Percentiles rank a stretch among this genome's conserved stretches.
Evolutionary conservation across 2,797 vertebrate genomes (phyloP).

Genomic region (Lacerta viridis): DNA sequence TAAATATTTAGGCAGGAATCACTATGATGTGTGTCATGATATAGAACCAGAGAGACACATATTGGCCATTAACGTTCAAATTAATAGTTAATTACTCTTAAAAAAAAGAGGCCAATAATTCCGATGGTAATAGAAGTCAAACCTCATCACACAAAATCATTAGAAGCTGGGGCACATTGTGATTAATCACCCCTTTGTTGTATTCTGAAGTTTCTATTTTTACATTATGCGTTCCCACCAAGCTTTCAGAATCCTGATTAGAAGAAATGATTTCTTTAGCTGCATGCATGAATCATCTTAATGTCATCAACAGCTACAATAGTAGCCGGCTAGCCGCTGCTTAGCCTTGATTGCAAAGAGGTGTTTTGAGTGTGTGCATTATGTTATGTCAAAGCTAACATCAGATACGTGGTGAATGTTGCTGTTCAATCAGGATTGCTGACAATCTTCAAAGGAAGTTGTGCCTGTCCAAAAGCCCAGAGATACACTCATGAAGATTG

Average conservation of each 20-base stretch:
- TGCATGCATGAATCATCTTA: neutral
- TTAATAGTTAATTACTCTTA: constrained; percentile 27
- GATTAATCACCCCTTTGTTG: constrained; percentile 15
- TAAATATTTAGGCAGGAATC: constrained; percentile 44
- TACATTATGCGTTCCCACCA: neutral
- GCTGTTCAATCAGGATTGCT: neutral
- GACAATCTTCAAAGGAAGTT: neutral
- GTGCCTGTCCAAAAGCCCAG: neutral
- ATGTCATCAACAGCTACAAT: neutral
- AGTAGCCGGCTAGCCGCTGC: neutral
- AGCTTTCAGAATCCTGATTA: constrained; percentile 26
- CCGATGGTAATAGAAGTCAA: constrained; percentile 23
- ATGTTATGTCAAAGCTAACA: neutral
- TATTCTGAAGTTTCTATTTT: constrained; percentile 27
- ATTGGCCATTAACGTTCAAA: constrained; percentile 20
- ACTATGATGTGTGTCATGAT: neutral
- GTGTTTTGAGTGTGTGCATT: neutral
- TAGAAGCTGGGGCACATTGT: neutral
- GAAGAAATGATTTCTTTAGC: constrained; percentile 34
- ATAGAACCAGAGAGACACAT: constrained; percentile 37
- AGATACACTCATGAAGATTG: neutral
- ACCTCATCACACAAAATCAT: constrained; percentile 23
- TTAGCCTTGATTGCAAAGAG: neutral
- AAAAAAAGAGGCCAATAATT: neutral
- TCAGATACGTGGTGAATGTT: neutral